Evolutionary conservation across 2,888 invertebrate species (phyloP).

Genomic region (Andrena hattorfiana): DNA sequence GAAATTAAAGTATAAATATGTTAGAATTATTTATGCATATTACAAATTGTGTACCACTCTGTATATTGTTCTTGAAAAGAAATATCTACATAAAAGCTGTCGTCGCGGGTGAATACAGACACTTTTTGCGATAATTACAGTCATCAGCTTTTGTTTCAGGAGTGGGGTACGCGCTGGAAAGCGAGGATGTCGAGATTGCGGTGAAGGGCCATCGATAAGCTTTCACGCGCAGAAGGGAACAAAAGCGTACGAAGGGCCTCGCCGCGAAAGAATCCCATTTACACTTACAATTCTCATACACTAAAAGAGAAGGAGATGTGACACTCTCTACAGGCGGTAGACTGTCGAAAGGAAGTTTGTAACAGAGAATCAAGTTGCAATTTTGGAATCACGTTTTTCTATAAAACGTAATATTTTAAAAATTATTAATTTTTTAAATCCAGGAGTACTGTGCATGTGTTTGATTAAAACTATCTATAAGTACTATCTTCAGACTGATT

Average conservation of each 20-base stretch:
- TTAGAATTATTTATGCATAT: no score
- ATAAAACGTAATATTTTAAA: no score
- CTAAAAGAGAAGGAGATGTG: no score
- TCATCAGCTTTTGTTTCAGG: slow-evolving; percentile 45
- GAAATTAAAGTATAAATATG: no score
- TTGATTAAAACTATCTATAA: no score
- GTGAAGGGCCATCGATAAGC: slow-evolving; percentile 35
- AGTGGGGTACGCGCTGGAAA: slow-evolving; percentile 31
- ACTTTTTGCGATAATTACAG: slow-evolving; percentile 48
- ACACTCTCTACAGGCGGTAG: background rate
- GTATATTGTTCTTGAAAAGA: no score
- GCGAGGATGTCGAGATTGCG: slow-evolving; percentile 23
- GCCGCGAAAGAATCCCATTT: slow-evolving; percentile 23
- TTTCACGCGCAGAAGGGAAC: slow-evolving; percentile 26
- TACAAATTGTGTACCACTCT: no score
- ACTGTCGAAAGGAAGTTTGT: background rate
- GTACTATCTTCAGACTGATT: no score
- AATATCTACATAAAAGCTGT: background rate
- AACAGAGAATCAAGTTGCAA: no score
- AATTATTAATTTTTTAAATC: no score
- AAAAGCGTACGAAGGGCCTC: background rate
- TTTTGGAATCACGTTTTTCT: no score
- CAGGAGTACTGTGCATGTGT: no score
- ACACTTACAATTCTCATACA: background rate
- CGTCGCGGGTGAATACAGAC: slow-evolving; percentile 30